phyloP scores from a whole-genome alignment of 2,797 vertebrate genomes.

The Peromyscus nudipes region DNA sequence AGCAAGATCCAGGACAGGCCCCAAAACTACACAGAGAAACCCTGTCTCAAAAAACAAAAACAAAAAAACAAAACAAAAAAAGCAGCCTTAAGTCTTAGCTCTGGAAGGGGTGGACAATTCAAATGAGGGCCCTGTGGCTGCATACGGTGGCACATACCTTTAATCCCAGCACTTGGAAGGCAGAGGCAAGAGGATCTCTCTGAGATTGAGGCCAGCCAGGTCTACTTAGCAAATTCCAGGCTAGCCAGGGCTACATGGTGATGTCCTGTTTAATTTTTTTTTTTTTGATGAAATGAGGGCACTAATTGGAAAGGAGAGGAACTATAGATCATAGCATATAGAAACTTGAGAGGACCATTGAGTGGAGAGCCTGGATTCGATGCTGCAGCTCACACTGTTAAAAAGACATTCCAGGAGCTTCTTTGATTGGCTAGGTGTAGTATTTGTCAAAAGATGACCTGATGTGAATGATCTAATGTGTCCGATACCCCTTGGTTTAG shows the following conservation, averaged over 20 bases:
- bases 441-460: not conserved
- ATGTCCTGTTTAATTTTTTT: not conserved
- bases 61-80: not conserved
- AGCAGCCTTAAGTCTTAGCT: not conserved
- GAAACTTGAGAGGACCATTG: not conserved
- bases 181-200: not conserved
- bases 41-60: no score
- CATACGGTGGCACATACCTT: not conserved
- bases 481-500: not conserved
- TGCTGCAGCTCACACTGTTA: not conserved
- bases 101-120: not conserved
- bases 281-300: not conserved
- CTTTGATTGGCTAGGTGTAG: not conserved
- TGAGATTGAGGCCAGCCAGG: no score
- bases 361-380: not conserved
- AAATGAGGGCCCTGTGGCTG: not conserved
- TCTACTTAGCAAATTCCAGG: not conserved
- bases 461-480: not conserved
- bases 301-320: not conserved
- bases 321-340: not conserved
- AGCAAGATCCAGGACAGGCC: no score
- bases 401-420: not conserved
- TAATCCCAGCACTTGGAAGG: not conserved
- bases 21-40: no score
- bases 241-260: not conserved